Evolutionary conservation across 1,140 invertebrate genomes (phyloP).

Genomic region (Diabrotica undecimpunctata): DNA sequence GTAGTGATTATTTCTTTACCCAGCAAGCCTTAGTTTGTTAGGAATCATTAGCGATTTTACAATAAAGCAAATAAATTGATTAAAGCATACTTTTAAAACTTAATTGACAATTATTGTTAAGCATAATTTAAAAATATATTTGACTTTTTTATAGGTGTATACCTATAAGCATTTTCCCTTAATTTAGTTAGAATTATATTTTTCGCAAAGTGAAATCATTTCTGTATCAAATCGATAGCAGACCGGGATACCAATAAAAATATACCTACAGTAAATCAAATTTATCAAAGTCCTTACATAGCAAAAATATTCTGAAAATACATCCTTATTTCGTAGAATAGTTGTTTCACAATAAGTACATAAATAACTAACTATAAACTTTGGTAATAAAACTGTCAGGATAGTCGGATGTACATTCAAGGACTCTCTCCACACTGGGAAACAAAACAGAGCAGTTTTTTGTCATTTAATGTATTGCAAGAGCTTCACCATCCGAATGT

Average conservation of each 20-base stretch:
- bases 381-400: background rate
- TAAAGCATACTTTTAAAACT: too few species aligned
- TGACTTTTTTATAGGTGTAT: too few species aligned
- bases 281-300: background rate
- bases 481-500: background rate
- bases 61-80: too few species aligned
- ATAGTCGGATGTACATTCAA: background rate
- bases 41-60: too few species aligned
- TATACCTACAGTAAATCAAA: background rate
- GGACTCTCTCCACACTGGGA: background rate
- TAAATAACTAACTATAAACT: background rate
- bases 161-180: too few species aligned
- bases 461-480: background rate
- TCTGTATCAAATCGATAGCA: too few species aligned
- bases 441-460: background rate
- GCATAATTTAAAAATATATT: too few species aligned
- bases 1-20: too few species aligned
- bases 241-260: background rate
- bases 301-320: background rate
- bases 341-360: background rate
- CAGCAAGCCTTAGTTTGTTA: too few species aligned
- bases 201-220: too few species aligned
- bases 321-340: background rate
- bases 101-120: too few species aligned
- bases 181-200: too few species aligned